phyloP scores from a whole-genome alignment of 2,797 vertebrate species.

The Dendrocincla tyrannina region DNA sequence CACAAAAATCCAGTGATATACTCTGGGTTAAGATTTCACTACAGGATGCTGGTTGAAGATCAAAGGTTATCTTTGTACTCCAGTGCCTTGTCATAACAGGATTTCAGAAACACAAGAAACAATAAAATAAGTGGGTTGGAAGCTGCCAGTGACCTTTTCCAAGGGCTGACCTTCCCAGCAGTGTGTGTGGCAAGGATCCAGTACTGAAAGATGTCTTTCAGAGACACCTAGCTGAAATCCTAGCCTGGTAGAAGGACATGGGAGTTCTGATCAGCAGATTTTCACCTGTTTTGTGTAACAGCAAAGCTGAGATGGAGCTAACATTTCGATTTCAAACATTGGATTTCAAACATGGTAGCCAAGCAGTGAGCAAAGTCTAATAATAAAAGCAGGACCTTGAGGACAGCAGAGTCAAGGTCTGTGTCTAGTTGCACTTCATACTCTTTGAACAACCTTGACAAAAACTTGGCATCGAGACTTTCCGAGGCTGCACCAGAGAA shows the following conservation, averaged over 20 bases:
- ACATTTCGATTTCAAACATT: neutral
- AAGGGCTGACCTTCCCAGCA: neutral
- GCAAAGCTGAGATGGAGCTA: neutral
- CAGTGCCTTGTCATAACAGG: neutral
- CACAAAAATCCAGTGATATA: neutral
- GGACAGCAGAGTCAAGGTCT: neutral
- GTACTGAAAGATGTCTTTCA: neutral
- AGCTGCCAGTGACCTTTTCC: conserved; percentile 7
- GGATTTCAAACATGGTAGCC: neutral
- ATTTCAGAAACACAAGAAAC: neutral
- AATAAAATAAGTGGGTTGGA: neutral
- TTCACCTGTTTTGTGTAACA: neutral
- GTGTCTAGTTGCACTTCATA: neutral
- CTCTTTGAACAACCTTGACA: conserved; percentile 1
- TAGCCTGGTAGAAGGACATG: neutral
- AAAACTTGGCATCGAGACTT: neutral
- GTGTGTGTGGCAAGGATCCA: neutral
- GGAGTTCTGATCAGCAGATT: conserved; percentile 44
- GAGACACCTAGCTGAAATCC: conserved; percentile 25
- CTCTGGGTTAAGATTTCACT: neutral
- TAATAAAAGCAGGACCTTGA: conserved; percentile 32
- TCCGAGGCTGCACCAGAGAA: neutral
- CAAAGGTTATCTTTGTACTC: neutral
- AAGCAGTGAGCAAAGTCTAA: neutral
- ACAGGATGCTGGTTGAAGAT: neutral